Percentiles rank a stretch among this genome's conserved stretches.
These are phyloP conservation scores for Scotopteryx bipunctaria DNA, from an alignment of 2,888 invertebrate genomes.

Conservation along the genomic window DNA sequence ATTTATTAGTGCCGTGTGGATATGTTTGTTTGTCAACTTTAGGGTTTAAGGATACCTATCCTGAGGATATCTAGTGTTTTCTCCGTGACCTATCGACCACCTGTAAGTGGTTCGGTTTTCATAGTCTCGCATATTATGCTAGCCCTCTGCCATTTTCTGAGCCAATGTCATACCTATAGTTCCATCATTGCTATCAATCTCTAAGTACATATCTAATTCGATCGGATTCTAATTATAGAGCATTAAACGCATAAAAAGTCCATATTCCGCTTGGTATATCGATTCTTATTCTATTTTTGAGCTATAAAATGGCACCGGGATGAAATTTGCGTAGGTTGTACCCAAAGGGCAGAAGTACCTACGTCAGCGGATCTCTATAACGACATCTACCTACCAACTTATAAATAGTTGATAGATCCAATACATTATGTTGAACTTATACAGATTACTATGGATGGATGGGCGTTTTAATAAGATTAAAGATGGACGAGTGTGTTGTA, in stretches of 20 bases:
- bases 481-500: constrained; percentile 21
- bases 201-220: background rate
- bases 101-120: constrained; percentile 11
- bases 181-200: background rate
- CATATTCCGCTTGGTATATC: background rate
- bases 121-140: background rate
- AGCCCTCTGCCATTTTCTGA: background rate
- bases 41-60: constrained; percentile 16
- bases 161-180: background rate
- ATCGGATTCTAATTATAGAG: background rate
- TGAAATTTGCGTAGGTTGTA: constrained; percentile 61
- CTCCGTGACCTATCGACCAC: constrained; percentile 9
- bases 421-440: constrained; percentile 28
- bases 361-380: constrained; percentile 63
- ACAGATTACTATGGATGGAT: constrained; percentile 10
- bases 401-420: constrained; percentile 12
- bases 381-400: constrained; percentile 15
- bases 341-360: constrained; percentile 65
- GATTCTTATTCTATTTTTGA: constrained; percentile 18
- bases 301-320: constrained; percentile 43
- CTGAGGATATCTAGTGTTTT: constrained; percentile 13
- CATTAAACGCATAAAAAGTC: background rate
- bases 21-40: constrained; percentile 63
- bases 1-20: constrained; percentile 50
- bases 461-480: constrained; percentile 35